Evolutionary conservation across 2,113 vertebrate species (phyloP).

Genomic region (Trichomycterus rosablanca): DNA sequence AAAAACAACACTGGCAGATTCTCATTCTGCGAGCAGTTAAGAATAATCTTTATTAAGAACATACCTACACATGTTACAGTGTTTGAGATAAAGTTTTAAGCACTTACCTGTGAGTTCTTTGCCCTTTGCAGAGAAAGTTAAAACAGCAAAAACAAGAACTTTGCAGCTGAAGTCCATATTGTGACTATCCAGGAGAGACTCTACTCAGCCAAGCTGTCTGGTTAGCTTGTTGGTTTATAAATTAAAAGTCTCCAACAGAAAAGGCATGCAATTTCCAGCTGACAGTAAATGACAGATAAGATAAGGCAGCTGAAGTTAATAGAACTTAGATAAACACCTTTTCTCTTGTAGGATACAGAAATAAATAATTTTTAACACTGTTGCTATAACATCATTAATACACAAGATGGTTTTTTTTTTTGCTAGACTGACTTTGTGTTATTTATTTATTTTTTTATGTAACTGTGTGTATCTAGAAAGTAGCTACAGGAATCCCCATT

Average conservation of each 20-base stretch:
- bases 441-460: too few species aligned
- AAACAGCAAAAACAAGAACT: conserved; percentile 23
- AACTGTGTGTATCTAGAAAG: too few species aligned
- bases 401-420: too few species aligned
- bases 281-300: conserved; percentile 35
- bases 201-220: background rate
- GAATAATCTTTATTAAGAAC: too few species aligned
- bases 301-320: conserved; percentile 9
- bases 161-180: conserved; percentile 31
- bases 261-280: conserved; percentile 8
- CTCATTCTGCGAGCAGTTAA: too few species aligned
- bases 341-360: background rate
- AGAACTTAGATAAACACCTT: background rate
- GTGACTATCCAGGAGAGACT: background rate
- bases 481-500: too few species aligned
- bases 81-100: background rate
- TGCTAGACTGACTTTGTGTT: too few species aligned
- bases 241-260: conserved; percentile 6
- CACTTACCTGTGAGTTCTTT: conserved; percentile 22
- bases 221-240: background rate
- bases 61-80: background rate
- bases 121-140: conserved; percentile 11
- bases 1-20: too few species aligned
- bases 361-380: conserved; percentile 6
- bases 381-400: too few species aligned